Conservation (phyloP, 1,140 invertebrate genomes). For the Hypothenemus hampei region DNA sequence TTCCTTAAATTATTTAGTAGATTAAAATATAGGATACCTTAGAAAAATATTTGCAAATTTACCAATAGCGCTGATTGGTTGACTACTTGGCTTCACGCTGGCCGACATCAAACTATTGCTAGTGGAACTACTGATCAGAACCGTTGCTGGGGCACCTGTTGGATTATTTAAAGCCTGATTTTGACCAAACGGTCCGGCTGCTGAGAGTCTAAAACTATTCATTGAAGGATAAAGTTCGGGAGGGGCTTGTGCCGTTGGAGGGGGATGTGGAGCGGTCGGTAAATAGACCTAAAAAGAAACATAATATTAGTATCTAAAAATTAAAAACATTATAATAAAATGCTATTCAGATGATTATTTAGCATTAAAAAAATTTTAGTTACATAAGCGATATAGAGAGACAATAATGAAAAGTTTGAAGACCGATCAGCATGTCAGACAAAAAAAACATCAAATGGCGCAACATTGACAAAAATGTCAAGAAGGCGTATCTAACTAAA, state of each 20-base stretch:
- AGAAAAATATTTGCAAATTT: slow-evolving; percentile 18
- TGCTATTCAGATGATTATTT: no score
- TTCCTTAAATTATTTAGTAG: slow-evolving; percentile 31
- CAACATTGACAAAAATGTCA: no score
- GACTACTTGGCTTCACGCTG: slow-evolving; percentile 76
- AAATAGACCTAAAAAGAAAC: slow-evolving; percentile 47
- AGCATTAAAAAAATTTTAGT: no score
- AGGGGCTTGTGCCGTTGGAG: slow-evolving; percentile 51
- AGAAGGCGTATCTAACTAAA: no score
- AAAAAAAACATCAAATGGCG: no score
- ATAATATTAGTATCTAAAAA: not conserved
- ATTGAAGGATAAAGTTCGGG: slow-evolving; percentile 78
- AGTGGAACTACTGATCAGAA: slow-evolving; percentile 82
- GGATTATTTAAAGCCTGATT: slow-evolving; percentile 77
- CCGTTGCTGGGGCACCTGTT: slow-evolving; percentile 55
- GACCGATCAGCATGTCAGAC: no score
- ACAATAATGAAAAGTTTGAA: no score
- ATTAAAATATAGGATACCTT: not conserved
- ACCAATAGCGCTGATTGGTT: slow-evolving; percentile 79
- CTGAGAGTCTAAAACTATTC: slow-evolving; percentile 51
- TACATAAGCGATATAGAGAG: no score
- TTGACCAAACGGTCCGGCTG: slow-evolving; percentile 63
- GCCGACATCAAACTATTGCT: slow-evolving; percentile 87
- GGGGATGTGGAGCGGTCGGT: slow-evolving; percentile 55
- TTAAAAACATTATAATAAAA: no score